Base-by-base conservation (phyloP, 2,888 invertebrate genomes). In the Taenaris catops region DNA sequence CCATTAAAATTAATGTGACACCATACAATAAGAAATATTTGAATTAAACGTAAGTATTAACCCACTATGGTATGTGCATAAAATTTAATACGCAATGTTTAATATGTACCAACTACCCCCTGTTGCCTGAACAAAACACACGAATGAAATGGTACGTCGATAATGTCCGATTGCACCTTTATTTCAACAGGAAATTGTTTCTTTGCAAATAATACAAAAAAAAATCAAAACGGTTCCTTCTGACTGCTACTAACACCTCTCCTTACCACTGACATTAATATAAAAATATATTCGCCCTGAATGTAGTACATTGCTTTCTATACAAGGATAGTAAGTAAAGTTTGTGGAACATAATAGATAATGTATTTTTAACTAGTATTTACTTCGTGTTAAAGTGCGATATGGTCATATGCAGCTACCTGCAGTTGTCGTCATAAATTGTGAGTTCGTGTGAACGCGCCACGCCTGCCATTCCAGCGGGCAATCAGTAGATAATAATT, bases 401-500 rank as follows among this genome's bases (percentile, higher is more conserved):
- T 48, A 37, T 34, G 17, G 24, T 34, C 18, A 24, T 14, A 29
- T 21, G 12, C 16, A 10, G 31, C 12, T 31, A 17, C 9, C 14
- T 5, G 7, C 16, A 40, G 45, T 48, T 58, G 52, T 57, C 56
- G 51, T 49, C 51, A 63, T 74, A 81, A 80, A 80, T 81, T 56
- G 57, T 63, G 36, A 41, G 50, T 57, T 67, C 70, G 80, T 74
- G 81, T 80, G 78, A 81, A 76, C 46, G 55, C 43, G 50, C 73
- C 78, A 71, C 81, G 73, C 80, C 79, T 53, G 38, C 56, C 64
- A 66, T 69, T 64, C 63, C 66, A 55, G 53, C 61, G 57, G 51
- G 63, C 69, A 65, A 66, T 74, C 70, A 58, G 64, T 64, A 61
- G 62, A 58, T 55, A 63, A 64, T 79, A 72, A 81, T 80, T 73